A percentile compares a stretch with the other conserved stretches of the same genome.
Conservation (phyloP, 2,888 invertebrate species). For the Melanostoma mellinum region DNA sequence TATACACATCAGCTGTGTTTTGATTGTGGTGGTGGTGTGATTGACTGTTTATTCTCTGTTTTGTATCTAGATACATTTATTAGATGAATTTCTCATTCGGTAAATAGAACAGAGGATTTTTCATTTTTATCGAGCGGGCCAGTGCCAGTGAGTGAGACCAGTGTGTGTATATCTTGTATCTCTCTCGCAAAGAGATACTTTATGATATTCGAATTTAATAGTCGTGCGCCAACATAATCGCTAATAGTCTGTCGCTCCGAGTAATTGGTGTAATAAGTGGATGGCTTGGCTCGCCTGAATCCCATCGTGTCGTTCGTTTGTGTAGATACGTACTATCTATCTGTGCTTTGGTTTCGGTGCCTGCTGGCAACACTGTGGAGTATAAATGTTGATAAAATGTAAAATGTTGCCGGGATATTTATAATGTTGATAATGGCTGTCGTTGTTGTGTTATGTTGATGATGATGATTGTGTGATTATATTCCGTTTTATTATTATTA, state of each 20-base stretch:
- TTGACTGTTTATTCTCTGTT: conserved; percentile 57
- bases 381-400: conserved; percentile 14
- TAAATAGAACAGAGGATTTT: not conserved
- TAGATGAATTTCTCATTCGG: conserved; percentile 68
- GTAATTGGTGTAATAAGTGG: conserved; percentile 73
- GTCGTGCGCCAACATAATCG: conserved; percentile 73
- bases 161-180: conserved; percentile 38
- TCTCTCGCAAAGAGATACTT: conserved; percentile 64
- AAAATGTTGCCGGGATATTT: conserved; percentile 67
- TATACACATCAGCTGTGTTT: conserved; percentile 55
- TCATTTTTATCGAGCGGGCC: conserved; percentile 16
- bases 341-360: conserved; percentile 1
- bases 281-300: conserved; percentile 14
- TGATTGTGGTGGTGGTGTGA: conserved; percentile 53
- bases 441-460: conserved; percentile 8
- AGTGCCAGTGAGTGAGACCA: conserved; percentile 27
- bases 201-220: conserved; percentile 73
- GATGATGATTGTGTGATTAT: conserved; percentile 47
- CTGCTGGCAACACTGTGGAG: conserved; percentile 41
- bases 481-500: conserved; percentile 72
- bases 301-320: conserved; percentile 20
- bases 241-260: conserved; percentile 71
- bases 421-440: conserved; percentile 51
- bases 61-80: conserved; percentile 70
- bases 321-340: conserved; percentile 31